Evolutionary conservation across 2,113 vertebrate genomes (phyloP).

Genomic region (Sialia sialis): DNA sequence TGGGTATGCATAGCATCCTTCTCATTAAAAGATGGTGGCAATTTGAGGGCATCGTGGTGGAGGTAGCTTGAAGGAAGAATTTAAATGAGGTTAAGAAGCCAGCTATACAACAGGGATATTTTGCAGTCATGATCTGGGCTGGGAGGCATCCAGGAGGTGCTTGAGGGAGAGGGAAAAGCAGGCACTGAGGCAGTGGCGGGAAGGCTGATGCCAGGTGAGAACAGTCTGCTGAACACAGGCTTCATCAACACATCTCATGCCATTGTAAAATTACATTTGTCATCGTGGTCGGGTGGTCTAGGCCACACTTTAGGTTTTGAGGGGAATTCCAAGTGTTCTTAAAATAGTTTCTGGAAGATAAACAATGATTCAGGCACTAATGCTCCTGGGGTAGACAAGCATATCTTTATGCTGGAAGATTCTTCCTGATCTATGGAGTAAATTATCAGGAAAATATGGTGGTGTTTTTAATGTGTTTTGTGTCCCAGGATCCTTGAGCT

Average conservation of each 20-base stretch:
- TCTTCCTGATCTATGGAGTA: not conserved
- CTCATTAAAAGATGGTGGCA: conserved; percentile 56
- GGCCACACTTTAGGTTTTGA: not conserved
- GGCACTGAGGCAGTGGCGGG: not conserved
- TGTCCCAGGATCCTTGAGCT: not conserved
- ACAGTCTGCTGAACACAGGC: not conserved
- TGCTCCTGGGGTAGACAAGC: fast-evolving
- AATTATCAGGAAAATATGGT: not conserved
- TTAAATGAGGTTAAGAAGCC: conserved; percentile 57
- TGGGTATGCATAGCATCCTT: conserved; percentile 22
- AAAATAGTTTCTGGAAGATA: not conserved
- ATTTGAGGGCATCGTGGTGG: conserved; percentile 34
- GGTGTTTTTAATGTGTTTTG: not conserved
- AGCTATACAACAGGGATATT: conserved; percentile 53
- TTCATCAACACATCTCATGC: not conserved
- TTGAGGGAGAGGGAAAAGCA: not conserved
- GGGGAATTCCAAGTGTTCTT: not conserved
- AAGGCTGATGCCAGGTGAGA: not conserved
- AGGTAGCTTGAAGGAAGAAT: conserved; percentile 60
- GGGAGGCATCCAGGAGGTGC: not conserved
- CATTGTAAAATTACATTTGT: not conserved
- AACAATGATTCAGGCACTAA: fast-evolving
- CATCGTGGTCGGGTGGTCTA: not conserved
- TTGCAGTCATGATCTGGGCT: conserved; percentile 37
- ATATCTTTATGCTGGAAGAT: not conserved